Evolutionary conservation across 2,797 vertebrate species (phyloP), one percentile per base, ranked within the genome.

Genomic region (Urocyon cinereoargenteus): DNA sequence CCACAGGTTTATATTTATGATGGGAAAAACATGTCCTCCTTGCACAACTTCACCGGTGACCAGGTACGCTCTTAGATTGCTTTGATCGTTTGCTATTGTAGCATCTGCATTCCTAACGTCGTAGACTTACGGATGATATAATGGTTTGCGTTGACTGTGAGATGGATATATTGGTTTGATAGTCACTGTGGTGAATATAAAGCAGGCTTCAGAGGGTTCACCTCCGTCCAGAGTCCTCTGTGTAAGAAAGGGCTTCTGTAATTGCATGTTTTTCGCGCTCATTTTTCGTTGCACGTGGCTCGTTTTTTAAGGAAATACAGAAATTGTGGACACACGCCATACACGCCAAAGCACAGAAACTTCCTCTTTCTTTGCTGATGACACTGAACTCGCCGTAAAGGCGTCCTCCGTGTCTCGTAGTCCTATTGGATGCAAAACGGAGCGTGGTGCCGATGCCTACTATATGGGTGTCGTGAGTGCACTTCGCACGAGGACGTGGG

Each of bases 1-100:
- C 0, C 97, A 91, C 97, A 99, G 99, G 99, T 99, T 97, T 99
- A 99, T 94, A 99, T 99, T 98, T 99, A 99, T 96, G 99, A 99
- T 40, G 99, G 99, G 31, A 97, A 68, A 79, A 99, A 99, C 97
- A 99, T 99, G 99, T 98, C 98, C 86, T 99, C 99, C 19, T 98
- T 99, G 98, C 91, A 99, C 96, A 99, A 99, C 98, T 99, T 99
- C 98, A 99, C 99, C 82, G 99, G 99, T 81, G 99, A 99, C 22
- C 99, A 99, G 99, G 99, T 99, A 98, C 97, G 98, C 66, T 68
- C 45, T 66, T 94, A 79, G 85, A 82, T 45, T 70, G 1, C 40
- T 6, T 51, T 9, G 85, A 49, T 36, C 9, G 64, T 2, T 70
- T 66, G 86, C 13, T 34, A 62, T 84, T 93, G 75, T 78, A 68